Base-by-base conservation (phyloP, 2,888 invertebrate species). In the Scaptomyza polygonia region DNA sequence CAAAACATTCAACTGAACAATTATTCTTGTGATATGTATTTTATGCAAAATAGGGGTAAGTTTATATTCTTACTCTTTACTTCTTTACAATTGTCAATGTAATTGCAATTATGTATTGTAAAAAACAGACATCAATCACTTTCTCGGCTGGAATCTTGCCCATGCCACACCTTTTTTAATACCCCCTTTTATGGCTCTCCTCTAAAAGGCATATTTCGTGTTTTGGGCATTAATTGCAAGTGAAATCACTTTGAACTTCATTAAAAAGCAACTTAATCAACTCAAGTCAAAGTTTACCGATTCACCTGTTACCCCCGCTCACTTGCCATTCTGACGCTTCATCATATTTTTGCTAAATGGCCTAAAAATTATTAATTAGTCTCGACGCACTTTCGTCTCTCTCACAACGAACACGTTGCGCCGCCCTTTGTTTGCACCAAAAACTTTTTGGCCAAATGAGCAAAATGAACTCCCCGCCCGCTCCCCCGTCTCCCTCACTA, bases 181-280 rank as follows among this genome's bases (percentile, higher is more conserved):
- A 16, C 9, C 4, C 16, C 16, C 14, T 40, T 18, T 3, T 5
- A n/a, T 18, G 5, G 16, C 40, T 2, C 18, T n/a, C 5, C 14
- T 39, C 9, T 39, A 18, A 8, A 6, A 18, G 11, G 39, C 5
- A 6, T 21, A 32, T 48, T 48, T 40, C 61, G 48, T 57, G 69
- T 56, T 56, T 54, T 54, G 61, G 48, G 53, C 69, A 69, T 81
- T 84, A 81, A 81, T 82, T 82, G 86, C 82, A 58, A 73, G 65
- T 70, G 67, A 85, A 87, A 82, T 87, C 88, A 82, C 88, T 87
- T 84, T 77, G 77, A 87, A 84, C 79, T 87, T 82, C 88, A 84
- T 84, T 84, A 87, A 87, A 87, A 77, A 68, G 69, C 70, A 82
- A 85, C 86, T 85, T 87, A 82, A 84, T 84, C 83, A 84, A 73